A percentile compares a stretch with the other conserved stretches of the same genome.
These are phyloP conservation scores for Pseudomyrmex cubaensis DNA, from an alignment of 1,140 invertebrate species.

Conservation along the genomic window DNA sequence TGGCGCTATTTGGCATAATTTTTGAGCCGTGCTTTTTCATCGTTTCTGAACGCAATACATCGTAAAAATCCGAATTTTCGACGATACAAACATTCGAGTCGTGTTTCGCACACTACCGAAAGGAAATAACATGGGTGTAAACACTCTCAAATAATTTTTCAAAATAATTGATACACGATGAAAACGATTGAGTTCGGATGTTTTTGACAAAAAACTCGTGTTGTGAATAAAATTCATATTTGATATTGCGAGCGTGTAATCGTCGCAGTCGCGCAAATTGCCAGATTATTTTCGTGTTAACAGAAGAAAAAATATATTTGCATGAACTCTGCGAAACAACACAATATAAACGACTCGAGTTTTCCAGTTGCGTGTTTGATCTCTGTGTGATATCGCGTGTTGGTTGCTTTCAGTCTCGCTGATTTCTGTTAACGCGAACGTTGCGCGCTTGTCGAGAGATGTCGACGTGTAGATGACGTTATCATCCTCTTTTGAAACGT, in stretches of 20 bases:
- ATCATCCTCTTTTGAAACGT: constrained; percentile 33
- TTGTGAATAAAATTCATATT: background rate
- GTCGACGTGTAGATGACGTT: constrained; percentile 38
- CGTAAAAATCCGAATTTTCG: constrained; percentile 1
- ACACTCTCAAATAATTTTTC: background rate
- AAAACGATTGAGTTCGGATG: background rate
- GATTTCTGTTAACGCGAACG: constrained; percentile 25
- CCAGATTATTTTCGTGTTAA: background rate
- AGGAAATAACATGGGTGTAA: background rate
- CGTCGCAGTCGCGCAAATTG: constrained; percentile 5
- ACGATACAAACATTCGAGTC: constrained; percentile 26
- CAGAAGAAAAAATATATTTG: constrained; percentile 20
- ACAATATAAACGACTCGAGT: constrained; percentile 36
- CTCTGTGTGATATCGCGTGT: constrained; percentile 9
- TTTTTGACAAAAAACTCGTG: constrained; percentile 4
- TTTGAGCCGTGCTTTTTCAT: constrained; percentile 34
- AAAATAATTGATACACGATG: background rate
- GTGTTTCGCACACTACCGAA: background rate
- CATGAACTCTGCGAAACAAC: background rate
- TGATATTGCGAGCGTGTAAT: constrained; percentile 21
- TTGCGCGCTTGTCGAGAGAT: constrained; percentile 32
- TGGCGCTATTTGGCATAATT: constrained; percentile 55
- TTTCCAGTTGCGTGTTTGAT: constrained; percentile 24
- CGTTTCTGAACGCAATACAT: constrained; percentile 31
- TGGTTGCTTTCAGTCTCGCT: constrained; percentile 36